Conservation (phyloP, 2,797 vertebrate species). For the Pangasius sanitwongsei region DNA sequence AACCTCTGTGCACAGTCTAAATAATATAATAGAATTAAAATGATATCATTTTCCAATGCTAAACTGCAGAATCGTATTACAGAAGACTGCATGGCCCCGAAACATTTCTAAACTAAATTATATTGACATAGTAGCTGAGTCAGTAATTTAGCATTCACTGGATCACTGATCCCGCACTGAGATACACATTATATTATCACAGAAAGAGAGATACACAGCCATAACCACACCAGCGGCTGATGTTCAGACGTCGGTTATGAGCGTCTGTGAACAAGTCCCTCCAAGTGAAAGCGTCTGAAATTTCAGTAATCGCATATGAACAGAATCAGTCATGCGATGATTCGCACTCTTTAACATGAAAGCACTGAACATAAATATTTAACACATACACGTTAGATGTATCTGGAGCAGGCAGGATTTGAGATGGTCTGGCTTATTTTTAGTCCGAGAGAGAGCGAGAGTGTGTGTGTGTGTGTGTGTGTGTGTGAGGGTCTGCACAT, state of each 20-base stretch:
- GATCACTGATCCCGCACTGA: background rate
- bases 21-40: no score
- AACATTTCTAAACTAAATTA: no score
- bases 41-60: no score
- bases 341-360: background rate
- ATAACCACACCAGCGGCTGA: background rate
- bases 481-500: slow-evolving; percentile 4
- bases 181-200: background rate
- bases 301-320: background rate
- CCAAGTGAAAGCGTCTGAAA: background rate
- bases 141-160: background rate
- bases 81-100: no score
- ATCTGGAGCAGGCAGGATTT: slow-evolving; percentile 36
- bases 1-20: no score
- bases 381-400: background rate
- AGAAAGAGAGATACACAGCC: background rate
- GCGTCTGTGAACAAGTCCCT: background rate
- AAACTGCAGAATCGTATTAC: no score
- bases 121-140: no score
- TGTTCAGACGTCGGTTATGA: background rate
- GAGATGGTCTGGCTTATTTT: slow-evolving; percentile 56
- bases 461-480: background rate
- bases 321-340: background rate
- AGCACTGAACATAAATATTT: background rate
- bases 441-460: slow-evolving; percentile 17